Base-by-base conservation (phyloP, 30 jellyfish, hydroid and myxozoan species). In the Calvadosia cruxmelitensis region DNA sequence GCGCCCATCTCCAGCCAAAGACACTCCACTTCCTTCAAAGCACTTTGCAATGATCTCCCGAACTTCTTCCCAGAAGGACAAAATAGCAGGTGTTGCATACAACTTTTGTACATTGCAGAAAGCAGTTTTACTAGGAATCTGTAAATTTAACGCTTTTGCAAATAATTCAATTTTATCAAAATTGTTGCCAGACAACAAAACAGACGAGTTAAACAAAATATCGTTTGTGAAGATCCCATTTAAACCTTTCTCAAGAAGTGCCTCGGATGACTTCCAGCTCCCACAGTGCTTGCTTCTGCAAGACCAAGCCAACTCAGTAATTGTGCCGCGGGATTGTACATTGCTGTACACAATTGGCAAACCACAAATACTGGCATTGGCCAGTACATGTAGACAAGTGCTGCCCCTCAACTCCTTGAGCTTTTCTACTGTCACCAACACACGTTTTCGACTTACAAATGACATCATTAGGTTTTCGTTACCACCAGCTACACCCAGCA, bases 231-330 rank as follows among this genome's bases (percentile, higher is more conserved):
- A 71, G 7, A 24, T 36, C 50, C 5, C 73, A 29, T 64, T 13
- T 23, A 27, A 3, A n/a, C 52, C 57, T 3, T 33, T 1, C 15
- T 7, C 24, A 49, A 62, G 27, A 7, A 48, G 42, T 23, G 52
- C 76, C 74, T 71, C 74, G 7, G 81, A 71, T 23, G 77, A 71
- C n/a, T 15, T 30, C 81, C 81, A 71, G 29, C 64, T 7, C 5
- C 81, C 81, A 29, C 20, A 7, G 1, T 71, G 81, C 26, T 61
- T 61, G 26, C 31, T 26, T 27, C 2, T 25, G 61, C 81, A 71
- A 10, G 62, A 29, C 81, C 81, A 71, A 2, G 62, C 25, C 29
- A 71, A 33, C 7, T 51, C 27, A 5, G 30, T 33, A 13, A 52
- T n/a, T 28, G 33, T 16, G 0, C 81, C 81, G 10, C 48, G 32